Evolutionary conservation across 2,113 vertebrate species (phyloP), one percentile per base, ranked within the genome.

Genomic region (Camelus dromedarius): DNA sequence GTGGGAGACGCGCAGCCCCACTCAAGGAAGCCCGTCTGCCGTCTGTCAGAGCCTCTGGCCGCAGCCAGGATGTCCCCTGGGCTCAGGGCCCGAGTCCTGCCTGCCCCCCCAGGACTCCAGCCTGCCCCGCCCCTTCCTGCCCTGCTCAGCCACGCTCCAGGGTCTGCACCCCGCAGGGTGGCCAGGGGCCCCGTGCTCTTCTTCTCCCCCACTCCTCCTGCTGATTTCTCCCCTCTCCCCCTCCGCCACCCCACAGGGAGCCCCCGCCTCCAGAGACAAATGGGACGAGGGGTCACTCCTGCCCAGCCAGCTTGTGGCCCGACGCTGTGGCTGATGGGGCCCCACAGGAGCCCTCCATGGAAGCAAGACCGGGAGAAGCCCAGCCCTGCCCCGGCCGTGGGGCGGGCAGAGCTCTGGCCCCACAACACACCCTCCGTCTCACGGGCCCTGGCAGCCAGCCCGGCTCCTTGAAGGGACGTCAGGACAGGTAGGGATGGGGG

Each of bases 31-130:
- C 50, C 3, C 0, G 18, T 10, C 32, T 12, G 19, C 19, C 1
- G 50, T 8, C 2, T 58, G 56, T 98, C 97, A 83, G 64, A 62
- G 18, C 38, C 60, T 50, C 58, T 10, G 24, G 52, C 18, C 3
- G 6, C 24, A 26, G 18, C 48, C 56, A 4, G 0, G 58, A 3
- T 8, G 11, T 46, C 67, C 93, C 48, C 14, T 8, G 8, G 10
- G 28, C 42, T 26, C 62, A 12, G 26, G 35, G 19, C n/a, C 6
- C 70, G 48, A 38, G 24, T 3, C 81, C 70, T 56, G 72, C 67
- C 77, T 20, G 72, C 38, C 30, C 0, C 20, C 69, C 19, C 5
- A 0, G 42, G 60, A 48, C 4, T 2, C 0, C 1, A 35, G 28
- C 56, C 42, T 19, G 3, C 28, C 13, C 13, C 9, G 52, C 67